Base-by-base conservation (phyloP, 1,140 invertebrate genomes). In the Cotesia vestalis region DNA sequence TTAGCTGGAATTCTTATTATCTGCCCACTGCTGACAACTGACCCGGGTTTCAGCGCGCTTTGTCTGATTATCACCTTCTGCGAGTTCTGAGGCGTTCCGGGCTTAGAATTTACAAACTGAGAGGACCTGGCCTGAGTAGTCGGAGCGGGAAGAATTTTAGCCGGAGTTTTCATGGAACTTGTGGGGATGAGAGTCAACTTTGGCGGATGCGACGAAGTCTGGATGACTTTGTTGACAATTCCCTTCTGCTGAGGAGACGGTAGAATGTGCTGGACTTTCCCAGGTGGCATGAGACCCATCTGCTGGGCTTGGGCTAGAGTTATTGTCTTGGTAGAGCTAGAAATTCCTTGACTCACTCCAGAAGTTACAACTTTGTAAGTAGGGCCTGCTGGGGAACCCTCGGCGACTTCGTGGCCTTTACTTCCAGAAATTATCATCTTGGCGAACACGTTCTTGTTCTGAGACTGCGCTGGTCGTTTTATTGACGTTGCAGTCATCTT, bases 101-200 rank as follows among this genome's bases (percentile, higher is more conserved):
- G 84, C 73, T 80, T 73, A 76, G 77, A 76, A 75, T 83, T 84
- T 14, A 79, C 77, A 64, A 82, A 77, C 55, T 76, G 34, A n/a
- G 79, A 68, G 4, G 81, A 69, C 77, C 84, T 85, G n/a, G 80
- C 78, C 75, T 87, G 88, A 75, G 83, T 86, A 74, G 80, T 79
- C 70, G 92, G 91, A 36, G 92, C 91, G 53, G 93, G 91, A 59
- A 92, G 85, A 75, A 93, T 90, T 85, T 92, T 92, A 17, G 91
- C 88, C 3, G 91, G 90, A n/a, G 90, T 89, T 78, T 91, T 91
- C 51, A 89, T 85, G 14, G 87, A 77, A 35, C 82, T 82, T 69
- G 76, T 84, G 60, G 85, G 79, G 74, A 87, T 80, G 12, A 86
- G 78, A 52, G 83, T 83, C 73, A 87, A 78, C 77, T 86, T 88